Evolutionary conservation across 2,797 vertebrate species (phyloP), one percentile per base, ranked within the genome.

Genomic region (Saguinus oedipus): DNA sequence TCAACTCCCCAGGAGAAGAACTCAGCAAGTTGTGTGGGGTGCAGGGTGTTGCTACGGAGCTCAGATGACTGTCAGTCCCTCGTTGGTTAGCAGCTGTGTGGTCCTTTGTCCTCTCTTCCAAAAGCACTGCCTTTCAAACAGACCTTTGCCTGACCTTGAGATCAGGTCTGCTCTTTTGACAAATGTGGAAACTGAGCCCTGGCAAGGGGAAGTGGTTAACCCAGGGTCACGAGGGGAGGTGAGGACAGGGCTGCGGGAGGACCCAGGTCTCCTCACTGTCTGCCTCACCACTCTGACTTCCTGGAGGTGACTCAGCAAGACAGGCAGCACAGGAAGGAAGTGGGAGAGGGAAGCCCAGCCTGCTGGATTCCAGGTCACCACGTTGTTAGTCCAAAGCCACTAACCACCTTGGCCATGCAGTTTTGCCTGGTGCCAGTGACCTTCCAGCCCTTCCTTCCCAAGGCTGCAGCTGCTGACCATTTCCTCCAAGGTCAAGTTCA

Each of bases 321-420:
- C 61, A 76, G 95, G 79, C 83, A 5, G 92, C 75, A 39, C 90
- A 92, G 97, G 97, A 97, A 98, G 97, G 97, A 97, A 98, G 96
- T 95, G 96, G 97, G 97, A 95, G 88, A 97, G 97, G 97, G 96
- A 98, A 97, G 95, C 97, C 97, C 96, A 95, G 93, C 90, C 90
- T 64, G 74, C 96, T 95, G 88, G 84, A 96, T 96, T 97, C 97
- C 96, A 97, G 97, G 96, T 97, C 96, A 96, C 88, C 82, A 30
- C 85, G 95, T 57, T 53, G 81, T 90, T 26, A 81, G 75, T 95
- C 88, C 90, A 96, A 91, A 97, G 96, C 97, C 96, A 97, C 96
- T 88, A 94, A 88, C 95, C 93, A 97, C 96, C 96, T 96, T 95
- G 97, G 94, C 92, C 88, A 26, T 44, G 78, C 2, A 15, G 85